A percentile compares a stretch with the other conserved stretches of the same genome.
Evolutionary conservation across 1,140 invertebrate genomes (phyloP).

Genomic region (Whitmania pigra): DNA sequence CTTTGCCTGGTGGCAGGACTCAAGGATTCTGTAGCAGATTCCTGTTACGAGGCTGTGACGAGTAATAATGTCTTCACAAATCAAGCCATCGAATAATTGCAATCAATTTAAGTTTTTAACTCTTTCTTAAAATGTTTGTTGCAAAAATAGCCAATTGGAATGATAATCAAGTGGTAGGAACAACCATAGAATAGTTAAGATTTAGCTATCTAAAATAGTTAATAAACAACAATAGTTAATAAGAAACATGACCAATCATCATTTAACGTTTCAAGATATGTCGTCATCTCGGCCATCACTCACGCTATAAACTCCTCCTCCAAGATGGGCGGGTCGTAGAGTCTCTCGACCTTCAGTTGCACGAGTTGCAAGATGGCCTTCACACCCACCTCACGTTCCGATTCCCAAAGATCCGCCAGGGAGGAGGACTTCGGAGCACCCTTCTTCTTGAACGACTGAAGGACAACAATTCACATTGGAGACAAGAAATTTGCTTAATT

Average conservation of each 20-base stretch:
- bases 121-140: too few species aligned
- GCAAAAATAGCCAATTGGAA: too few species aligned
- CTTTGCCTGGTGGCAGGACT: constrained; percentile 49
- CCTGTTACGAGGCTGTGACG: constrained; percentile 50
- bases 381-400: constrained; percentile 49
- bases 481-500: background rate
- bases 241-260: background rate
- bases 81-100: too few species aligned
- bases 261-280: background rate
- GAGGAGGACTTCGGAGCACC: constrained; percentile 29
- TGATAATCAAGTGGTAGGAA: too few species aligned
- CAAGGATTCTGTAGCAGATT: constrained; percentile 61
- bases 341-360: constrained; percentile 55
- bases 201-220: background rate
- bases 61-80: constrained; percentile 32
- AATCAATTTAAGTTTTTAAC: too few species aligned
- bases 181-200: too few species aligned
- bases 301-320: constrained; percentile 73
- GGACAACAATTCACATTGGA: too few species aligned
- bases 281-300: constrained; percentile 28
- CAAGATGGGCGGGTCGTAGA: constrained; percentile 67
- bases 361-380: constrained; percentile 52
- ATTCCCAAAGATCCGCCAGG: constrained; percentile 43
- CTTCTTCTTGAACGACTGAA: constrained; percentile 33
- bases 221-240: background rate